phyloP scores from a whole-genome alignment of 2,797 vertebrate species.

The Heteromormyrus szaboi region DNA sequence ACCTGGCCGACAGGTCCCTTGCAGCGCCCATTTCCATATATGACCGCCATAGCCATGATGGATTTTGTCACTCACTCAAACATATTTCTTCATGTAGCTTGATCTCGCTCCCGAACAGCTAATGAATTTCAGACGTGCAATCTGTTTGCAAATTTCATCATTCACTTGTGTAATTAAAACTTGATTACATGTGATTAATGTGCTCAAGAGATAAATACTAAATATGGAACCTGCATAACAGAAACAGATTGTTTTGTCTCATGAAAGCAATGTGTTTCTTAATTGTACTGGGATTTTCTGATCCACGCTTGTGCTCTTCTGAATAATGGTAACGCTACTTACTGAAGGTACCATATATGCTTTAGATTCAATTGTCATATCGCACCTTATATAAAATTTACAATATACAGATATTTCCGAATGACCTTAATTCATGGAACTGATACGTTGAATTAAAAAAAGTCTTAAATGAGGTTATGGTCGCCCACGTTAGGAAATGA shows the following conservation, averaged over 20 bases:
- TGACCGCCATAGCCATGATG: background rate
- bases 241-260: background rate
- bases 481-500: background rate
- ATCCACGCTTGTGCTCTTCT: background rate
- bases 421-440: background rate
- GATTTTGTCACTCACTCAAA: background rate
- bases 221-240: background rate
- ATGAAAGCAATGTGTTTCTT: background rate
- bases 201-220: background rate
- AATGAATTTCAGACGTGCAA: background rate
- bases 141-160: constrained; percentile 1
- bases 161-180: constrained; percentile 8
- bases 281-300: background rate
- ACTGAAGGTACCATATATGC: background rate
- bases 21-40: background rate
- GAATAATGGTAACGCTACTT: background rate
- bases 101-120: background rate
- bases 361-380: background rate
- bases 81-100: background rate
- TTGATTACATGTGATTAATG: constrained; percentile 10
- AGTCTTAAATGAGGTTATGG: background rate
- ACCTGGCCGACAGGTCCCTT: background rate
- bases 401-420: background rate
- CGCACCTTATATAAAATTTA: background rate
- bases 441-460: background rate